phyloP scores from a whole-genome alignment of 2,888 invertebrate genomes.

The Poecilus cupreus region DNA sequence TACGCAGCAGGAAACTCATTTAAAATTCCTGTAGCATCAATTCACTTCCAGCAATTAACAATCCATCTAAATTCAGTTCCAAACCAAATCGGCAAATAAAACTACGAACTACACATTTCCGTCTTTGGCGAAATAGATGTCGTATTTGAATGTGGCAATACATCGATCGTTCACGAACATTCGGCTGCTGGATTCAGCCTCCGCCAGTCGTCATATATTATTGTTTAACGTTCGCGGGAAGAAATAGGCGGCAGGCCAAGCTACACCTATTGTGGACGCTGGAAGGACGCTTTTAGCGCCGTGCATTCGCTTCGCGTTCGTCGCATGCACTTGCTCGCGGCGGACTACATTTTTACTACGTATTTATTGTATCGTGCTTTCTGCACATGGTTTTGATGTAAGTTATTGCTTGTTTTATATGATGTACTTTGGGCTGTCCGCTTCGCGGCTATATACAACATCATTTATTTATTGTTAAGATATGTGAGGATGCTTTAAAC shows the following conservation, averaged over 20 bases:
- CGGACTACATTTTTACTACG: conserved; percentile 46
- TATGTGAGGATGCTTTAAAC: background rate
- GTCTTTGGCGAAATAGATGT: background rate
- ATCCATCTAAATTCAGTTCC: background rate
- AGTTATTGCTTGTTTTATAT: conserved; percentile 54
- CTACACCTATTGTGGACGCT: conserved; percentile 34
- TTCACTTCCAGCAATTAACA: background rate
- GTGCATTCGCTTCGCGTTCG: conserved; percentile 19
- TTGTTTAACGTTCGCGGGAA: conserved; percentile 46
- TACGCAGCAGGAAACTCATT: background rate
- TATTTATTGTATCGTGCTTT: conserved; percentile 54
- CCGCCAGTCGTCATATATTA: conserved; percentile 31
- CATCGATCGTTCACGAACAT: background rate
- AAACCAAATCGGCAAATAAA: background rate
- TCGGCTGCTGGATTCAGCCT: background rate
- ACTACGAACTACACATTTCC: background rate
- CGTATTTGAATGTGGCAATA: background rate
- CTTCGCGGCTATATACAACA: conserved; percentile 2
- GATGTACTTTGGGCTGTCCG: background rate
- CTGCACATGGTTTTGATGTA: conserved; percentile 51
- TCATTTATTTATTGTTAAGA: conserved; percentile 2
- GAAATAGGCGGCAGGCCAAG: conserved; percentile 35
- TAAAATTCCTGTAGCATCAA: background rate
- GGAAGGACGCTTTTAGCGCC: conserved; percentile 46
- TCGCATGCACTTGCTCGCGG: background rate